Conservation (phyloP, 2,113 vertebrate species). For the Arenaria interpres region DNA sequence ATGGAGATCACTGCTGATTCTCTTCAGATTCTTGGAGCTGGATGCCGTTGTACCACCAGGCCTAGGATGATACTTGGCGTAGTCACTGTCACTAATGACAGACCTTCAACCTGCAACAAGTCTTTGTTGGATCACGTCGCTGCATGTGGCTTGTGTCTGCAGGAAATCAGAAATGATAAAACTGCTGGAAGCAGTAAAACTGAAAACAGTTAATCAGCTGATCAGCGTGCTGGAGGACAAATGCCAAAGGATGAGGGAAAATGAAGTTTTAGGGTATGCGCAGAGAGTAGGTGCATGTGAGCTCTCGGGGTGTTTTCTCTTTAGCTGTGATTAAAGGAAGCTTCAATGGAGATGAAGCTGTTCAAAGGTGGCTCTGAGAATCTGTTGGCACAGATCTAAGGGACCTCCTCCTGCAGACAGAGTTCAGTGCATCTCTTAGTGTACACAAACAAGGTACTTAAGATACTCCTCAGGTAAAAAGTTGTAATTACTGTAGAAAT, state of each 20-base stretch:
- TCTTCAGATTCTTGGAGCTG: background rate
- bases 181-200: background rate
- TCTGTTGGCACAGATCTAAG: background rate
- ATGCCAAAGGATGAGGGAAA: background rate
- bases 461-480: background rate
- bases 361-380: background rate
- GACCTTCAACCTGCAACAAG: background rate
- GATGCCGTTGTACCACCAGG: fast-evolving
- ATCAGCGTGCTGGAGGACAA: background rate
- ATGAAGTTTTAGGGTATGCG: background rate
- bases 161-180: background rate
- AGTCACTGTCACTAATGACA: background rate
- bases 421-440: background rate
- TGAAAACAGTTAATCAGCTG: background rate
- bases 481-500: background rate
- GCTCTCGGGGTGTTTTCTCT: background rate
- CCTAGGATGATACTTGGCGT: background rate
- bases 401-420: background rate
- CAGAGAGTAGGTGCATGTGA: background rate
- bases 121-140: no score
- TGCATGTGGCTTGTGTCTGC: background rate
- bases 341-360: background rate
- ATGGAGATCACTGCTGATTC: background rate
- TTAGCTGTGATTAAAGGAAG: background rate
- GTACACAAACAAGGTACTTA: background rate